phyloP scores from a whole-genome alignment of 2,113 vertebrate species.

The Hypocryptadius cinnamomeus region DNA sequence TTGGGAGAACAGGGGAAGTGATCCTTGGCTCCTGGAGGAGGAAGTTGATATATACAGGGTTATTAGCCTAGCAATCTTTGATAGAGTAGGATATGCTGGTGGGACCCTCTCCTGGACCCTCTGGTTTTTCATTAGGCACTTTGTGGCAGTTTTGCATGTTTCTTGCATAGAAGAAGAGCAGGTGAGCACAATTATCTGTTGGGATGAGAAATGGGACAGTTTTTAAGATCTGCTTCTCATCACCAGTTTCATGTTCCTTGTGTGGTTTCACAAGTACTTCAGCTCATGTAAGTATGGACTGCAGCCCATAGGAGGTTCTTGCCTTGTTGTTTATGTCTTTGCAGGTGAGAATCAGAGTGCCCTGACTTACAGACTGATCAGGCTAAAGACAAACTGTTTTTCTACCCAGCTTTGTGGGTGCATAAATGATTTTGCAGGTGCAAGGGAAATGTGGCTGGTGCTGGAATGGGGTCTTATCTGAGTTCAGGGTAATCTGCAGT shows the following conservation, averaged over 20 bases:
- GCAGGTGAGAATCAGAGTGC: not conserved
- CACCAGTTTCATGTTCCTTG: fast-evolving
- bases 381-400: not conserved
- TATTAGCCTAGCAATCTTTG: not conserved
- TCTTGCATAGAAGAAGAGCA: not conserved
- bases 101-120: not conserved
- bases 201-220: not conserved
- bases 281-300: not conserved
- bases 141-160: not conserved
- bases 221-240: not conserved
- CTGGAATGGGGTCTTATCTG: not conserved
- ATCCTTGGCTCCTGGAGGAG: not conserved
- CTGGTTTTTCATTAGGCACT: not conserved
- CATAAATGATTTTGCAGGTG: not conserved
- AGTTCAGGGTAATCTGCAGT: not conserved
- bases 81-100: not conserved
- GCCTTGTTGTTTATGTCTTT: not conserved
- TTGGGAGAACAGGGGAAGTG: not conserved
- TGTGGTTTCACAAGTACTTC: not conserved
- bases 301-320: not conserved
- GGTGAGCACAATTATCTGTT: fast-evolving
- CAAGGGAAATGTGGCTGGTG: not conserved
- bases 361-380: not conserved
- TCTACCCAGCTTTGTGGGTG: not conserved
- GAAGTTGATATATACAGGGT: fast-evolving